A percentile compares a stretch with the other conserved stretches of the same genome.
Conservation (phyloP, 2,888 invertebrate species). For the Drosophila siamana region DNA sequence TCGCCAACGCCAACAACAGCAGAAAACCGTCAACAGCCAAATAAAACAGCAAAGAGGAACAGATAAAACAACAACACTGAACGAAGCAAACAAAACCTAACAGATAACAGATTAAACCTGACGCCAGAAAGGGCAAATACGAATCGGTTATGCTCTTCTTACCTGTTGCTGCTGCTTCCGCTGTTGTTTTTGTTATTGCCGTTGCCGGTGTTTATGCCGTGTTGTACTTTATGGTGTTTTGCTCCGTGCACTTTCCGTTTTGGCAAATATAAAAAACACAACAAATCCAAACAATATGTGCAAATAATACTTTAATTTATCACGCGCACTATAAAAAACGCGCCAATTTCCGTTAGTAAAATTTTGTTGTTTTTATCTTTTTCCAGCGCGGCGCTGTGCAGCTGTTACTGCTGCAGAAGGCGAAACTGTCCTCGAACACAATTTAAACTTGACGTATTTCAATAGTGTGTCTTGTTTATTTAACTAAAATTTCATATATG, state of each 20-base stretch:
- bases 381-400: conserved; percentile 11
- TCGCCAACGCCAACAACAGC: conserved; percentile 34
- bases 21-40: conserved; percentile 7
- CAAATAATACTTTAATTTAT: neutral
- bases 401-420: conserved; percentile 38
- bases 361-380: conserved; percentile 2
- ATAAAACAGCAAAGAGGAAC: neutral
- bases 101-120: conserved; percentile 30
- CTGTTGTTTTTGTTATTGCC: conserved; percentile 25
- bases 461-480: conserved; percentile 56
- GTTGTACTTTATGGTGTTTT: conserved; percentile 7
- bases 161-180: conserved; percentile 51
- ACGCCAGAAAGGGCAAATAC: conserved; percentile 28
- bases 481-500: conserved; percentile 30
- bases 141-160: conserved; percentile 48
- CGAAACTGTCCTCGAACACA: conserved; percentile 33
- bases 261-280: conserved; percentile 27
- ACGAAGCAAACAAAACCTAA: conserved; percentile 34
- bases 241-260: conserved; percentile 15
- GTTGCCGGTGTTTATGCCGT: conserved; percentile 31
- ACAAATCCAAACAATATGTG: conserved; percentile 18
- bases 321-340: conserved; percentile 13
- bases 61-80: conserved; percentile 11
- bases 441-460: conserved; percentile 62
- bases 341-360: conserved; percentile 28